phyloP scores from a whole-genome alignment of 2,113 vertebrate genomes.

The Xiphophorus couchianus region DNA sequence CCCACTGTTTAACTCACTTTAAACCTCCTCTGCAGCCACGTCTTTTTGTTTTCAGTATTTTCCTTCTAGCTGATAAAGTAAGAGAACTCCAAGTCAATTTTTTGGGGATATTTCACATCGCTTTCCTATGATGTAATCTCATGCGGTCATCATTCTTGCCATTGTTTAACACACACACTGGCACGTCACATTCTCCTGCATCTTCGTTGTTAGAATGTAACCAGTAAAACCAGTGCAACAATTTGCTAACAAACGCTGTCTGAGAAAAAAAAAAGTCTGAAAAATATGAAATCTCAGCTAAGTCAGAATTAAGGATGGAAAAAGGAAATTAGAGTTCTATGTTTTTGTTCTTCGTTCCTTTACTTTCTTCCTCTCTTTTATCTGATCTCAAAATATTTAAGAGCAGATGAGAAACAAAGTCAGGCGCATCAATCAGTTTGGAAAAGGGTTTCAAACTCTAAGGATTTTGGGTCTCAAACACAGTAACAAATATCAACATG shows the following conservation, averaged over 20 bases:
- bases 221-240: background rate
- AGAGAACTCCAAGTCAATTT: background rate
- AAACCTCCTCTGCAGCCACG: background rate
- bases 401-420: background rate
- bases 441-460: background rate
- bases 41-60: background rate
- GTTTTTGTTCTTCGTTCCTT: no score
- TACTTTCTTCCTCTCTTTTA: no score
- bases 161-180: background rate
- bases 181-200: background rate
- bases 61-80: background rate
- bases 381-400: background rate
- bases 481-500: background rate
- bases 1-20: slow-evolving; percentile 37
- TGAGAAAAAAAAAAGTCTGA: background rate
- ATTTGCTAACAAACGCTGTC: background rate
- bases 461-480: background rate
- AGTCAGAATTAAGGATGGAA: background rate
- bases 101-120: background rate
- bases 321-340: no score
- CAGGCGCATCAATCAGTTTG: background rate
- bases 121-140: background rate
- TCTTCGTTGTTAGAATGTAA: background rate
- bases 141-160: background rate
- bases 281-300: background rate